These are phyloP conservation scores for Syngnathoides biaculeatus DNA, from an alignment of 2,113 vertebrate genomes.

Conservation along the genomic window DNA sequence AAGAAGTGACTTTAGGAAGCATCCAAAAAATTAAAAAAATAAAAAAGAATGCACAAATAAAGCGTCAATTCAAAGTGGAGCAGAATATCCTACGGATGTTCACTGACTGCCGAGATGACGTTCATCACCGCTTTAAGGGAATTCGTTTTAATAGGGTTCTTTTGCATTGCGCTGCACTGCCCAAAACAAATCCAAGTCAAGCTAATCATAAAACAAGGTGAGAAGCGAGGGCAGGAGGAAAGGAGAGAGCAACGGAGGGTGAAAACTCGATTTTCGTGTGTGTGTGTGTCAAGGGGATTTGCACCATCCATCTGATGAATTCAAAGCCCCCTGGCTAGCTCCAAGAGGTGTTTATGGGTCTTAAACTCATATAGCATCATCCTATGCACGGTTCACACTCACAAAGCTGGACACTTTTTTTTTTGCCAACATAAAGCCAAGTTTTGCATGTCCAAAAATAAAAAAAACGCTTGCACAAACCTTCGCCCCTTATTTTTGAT, in stretches of 20 bases:
- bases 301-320: constrained; percentile 55
- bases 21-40: no score
- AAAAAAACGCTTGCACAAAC: constrained; percentile 6
- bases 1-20: not conserved
- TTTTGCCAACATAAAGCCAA: not conserved
- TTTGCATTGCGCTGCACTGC: constrained; percentile 36
- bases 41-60: constrained; percentile 20
- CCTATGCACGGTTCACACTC: constrained; percentile 17
- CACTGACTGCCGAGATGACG: constrained; percentile 44
- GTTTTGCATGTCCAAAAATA: not conserved
- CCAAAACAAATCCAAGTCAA: constrained; percentile 62
- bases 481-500: constrained; percentile 7
- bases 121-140: constrained; percentile 58
- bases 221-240: constrained; percentile 20
- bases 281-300: constrained; percentile 18
- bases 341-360: constrained; percentile 50
- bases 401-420: not conserved
- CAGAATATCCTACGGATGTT: constrained; percentile 40
- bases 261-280: constrained; percentile 16
- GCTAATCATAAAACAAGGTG: constrained; percentile 56
- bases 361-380: constrained; percentile 32
- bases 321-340: constrained; percentile 35
- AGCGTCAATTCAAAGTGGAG: constrained; percentile 9
- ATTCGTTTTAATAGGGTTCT: constrained; percentile 52
- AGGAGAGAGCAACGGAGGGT: constrained; percentile 12